Evolutionary conservation across 30 jellyfish, hydroid and myxozoan genomes (phyloP).

Genomic region (Chrysaora quinquecirrha): DNA sequence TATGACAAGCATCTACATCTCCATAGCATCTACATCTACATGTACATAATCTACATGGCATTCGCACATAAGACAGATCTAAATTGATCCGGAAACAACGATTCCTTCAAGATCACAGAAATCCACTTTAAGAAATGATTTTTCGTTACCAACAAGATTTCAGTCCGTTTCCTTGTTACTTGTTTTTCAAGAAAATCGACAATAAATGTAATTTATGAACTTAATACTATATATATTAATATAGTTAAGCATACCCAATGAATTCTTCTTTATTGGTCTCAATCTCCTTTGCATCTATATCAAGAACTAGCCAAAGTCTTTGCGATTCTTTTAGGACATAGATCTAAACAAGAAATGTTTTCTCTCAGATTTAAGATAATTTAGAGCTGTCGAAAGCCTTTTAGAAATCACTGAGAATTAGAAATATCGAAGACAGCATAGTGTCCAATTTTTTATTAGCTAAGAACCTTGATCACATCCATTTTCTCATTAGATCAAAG

Average conservation of each 20-base stretch:
- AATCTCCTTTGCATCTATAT: slow-evolving; percentile 24
- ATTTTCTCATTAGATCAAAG: background rate
- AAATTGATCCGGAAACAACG: too few relatives aligned
- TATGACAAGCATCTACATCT: background rate
- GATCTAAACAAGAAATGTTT: slow-evolving; percentile 4
- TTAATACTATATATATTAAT: too few relatives aligned
- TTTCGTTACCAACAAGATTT: too few relatives aligned
- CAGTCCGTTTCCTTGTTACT: too few relatives aligned
- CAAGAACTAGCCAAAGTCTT: slow-evolving; percentile 56
- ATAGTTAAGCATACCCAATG: slow-evolving; percentile 17
- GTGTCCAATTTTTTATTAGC: background rate
- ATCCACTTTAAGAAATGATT: too few relatives aligned
- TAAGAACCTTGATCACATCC: background rate
- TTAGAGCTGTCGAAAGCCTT: background rate
- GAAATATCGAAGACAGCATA: background rate
- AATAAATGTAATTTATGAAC: background rate
- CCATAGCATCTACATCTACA: too few relatives aligned
- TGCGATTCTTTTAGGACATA: slow-evolving; percentile 51
- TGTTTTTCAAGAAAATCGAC: too few relatives aligned
- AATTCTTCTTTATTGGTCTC: slow-evolving; percentile 44
- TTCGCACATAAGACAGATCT: too few relatives aligned
- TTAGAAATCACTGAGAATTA: background rate
- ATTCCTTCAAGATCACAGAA: too few relatives aligned
- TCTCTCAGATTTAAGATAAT: background rate
- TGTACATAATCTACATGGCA: too few relatives aligned